Percentiles rank a stretch among this genome's conserved stretches.
Evolutionary conservation across 2,888 invertebrate species (phyloP).

Genomic region (Agrochola circellaris): DNA sequence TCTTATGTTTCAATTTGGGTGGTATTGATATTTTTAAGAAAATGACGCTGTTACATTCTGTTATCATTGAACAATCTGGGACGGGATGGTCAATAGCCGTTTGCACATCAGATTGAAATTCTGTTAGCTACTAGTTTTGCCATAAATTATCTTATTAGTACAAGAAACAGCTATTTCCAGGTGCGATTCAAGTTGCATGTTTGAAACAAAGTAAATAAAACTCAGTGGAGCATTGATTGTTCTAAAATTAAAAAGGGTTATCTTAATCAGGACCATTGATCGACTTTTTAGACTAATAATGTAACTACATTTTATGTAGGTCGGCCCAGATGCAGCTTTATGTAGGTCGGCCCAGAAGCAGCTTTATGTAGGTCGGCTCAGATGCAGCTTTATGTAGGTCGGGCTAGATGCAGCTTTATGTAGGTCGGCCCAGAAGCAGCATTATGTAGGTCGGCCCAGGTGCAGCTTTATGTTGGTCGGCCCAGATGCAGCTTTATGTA

Average conservation of each 20-base stretch:
- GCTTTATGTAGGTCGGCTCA: slow-evolving; percentile 9
- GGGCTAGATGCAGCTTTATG: no score
- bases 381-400: no score
- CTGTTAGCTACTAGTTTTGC: not conserved
- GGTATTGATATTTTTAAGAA: slow-evolving; percentile 64
- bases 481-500: slow-evolving; percentile 6
- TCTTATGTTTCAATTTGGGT: slow-evolving; percentile 60
- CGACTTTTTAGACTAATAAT: slow-evolving; percentile 29
- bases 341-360: slow-evolving; percentile 13
- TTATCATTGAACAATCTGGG: slow-evolving; percentile 21
- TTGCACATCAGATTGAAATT: not conserved
- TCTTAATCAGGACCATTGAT: slow-evolving; percentile 29
- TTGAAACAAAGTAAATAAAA: slow-evolving; percentile 5
- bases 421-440: slow-evolving; percentile 14
- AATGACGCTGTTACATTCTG: slow-evolving; percentile 31
- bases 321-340: slow-evolving; percentile 8
- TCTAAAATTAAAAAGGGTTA: slow-evolving; percentile 31
- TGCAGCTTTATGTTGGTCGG: slow-evolving; percentile 18
- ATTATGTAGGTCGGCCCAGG: slow-evolving; percentile 8
- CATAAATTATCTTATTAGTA: not conserved
- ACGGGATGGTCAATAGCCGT: slow-evolving; percentile 2
- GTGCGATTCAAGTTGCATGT: not conserved
- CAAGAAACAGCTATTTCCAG: not conserved
- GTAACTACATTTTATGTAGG: not conserved
- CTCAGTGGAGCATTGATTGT: not conserved